Evolutionary conservation across 2,797 vertebrate species (phyloP), one percentile per base, ranked within the genome.

Genomic region (Rhinophrynus dorsalis): DNA sequence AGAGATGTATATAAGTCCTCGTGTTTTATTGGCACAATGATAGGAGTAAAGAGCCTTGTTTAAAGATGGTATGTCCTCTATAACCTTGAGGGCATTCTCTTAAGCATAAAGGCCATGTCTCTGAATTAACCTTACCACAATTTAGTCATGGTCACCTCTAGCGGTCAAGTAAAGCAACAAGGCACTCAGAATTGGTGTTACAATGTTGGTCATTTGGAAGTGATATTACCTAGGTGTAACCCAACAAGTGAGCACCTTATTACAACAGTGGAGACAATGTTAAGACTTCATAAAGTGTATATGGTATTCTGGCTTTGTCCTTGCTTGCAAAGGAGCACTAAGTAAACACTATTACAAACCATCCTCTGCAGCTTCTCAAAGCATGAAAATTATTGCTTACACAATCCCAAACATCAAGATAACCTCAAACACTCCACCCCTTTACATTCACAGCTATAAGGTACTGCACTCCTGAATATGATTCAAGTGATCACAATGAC

Each of bases 381-480:
- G 21, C 57, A 61, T 32, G 33, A 24, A 64, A 68, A 65, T 72
- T 65, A 72, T 72, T 72, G 68, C 68, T 72, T 65, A 58, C 32
- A 38, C 11, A 9, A 13, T 11, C 26, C 33, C 17, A 38, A 20
- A 29, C 42, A 20, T n/a, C 3, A 6, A 23, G 3, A 24, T 51
- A 8, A 21, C 20, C 18, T 8, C 42, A 1, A n/a, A 6, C 3
- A 8, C 23, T n/a, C 54, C 20, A 42, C 10, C 33, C 8, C 21
- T 47, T 5, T 58, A 45, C 37, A 47, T 68, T 59, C 37, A 44
- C 57, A 42, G 24, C 9, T 27, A 18, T 32, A 52, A 13, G 50
- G 26, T 30, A 32, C n/a, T 17, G 50, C 17, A 18, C 50, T 52
- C 26, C 50, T 17, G 23, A n/a, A 50, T 2, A 47, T 17, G 44